Evolutionary conservation across 2,113 vertebrate species (phyloP), one percentile per base, ranked within the genome.

Genomic region (Megaleporinus macrocephalus): DNA sequence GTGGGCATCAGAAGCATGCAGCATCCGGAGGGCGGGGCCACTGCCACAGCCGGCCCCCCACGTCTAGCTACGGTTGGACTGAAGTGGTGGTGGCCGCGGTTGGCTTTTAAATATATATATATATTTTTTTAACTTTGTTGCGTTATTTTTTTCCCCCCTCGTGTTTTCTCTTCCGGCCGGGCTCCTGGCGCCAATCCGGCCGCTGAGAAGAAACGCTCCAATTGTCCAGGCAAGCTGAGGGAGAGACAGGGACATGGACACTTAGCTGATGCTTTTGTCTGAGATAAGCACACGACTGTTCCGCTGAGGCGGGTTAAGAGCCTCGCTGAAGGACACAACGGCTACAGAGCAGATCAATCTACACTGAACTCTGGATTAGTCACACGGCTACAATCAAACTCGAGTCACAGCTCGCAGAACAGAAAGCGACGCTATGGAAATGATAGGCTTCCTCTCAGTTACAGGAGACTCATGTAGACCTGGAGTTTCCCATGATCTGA

Each of bases 1-100:
- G 93, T 90, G 92, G 93, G 94, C 94, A 90, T 94, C 92, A 95
- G 95, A 97, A 98, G 93, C 97, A 98, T 98, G 97, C 97, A 98
- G 96, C 95, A 94, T 95, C 94, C 93, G 94, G 95, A 95, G 95
- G 95, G 94, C 94, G 87, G 95, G 93, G 94, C 89, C 95, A 93
- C 93, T 93, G 94, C 93, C 93, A 89, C 82, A 73, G 93, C 93
- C 82, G 81, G 79, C 89, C 74, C 84, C 41, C 84, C 47, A 85
- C 89, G 51, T 86, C 88, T 88, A 89, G 86, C 89, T 87, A 86
- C 88, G 84, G 81, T 90, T 85, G 88, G 89, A 92, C 90, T 89
- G 87, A 89, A 86, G 86, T 79, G 88, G 87, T 91, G 87, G 87
- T 88, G 89, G 87, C 89, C 85, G 88, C 90, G 87, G 92, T 93